Percentiles rank a stretch among this genome's conserved stretches.
These are phyloP conservation scores for Periophthalmus modestus DNA, from an alignment of 2,113 vertebrate genomes.

Conservation along the genomic window DNA sequence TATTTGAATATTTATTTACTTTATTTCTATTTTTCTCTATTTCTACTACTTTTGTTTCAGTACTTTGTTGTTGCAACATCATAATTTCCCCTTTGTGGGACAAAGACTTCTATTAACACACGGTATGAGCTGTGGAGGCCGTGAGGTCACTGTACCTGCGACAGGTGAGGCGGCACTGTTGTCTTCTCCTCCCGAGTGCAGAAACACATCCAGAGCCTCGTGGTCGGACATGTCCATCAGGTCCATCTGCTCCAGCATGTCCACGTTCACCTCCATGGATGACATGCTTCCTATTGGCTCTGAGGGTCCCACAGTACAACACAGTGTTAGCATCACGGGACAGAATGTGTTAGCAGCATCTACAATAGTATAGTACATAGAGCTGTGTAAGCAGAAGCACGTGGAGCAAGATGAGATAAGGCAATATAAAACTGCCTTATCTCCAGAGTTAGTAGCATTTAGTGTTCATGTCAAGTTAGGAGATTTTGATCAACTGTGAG, in stretches of 20 bases:
- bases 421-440: conserved; percentile 8
- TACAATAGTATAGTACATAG: conserved; percentile 47
- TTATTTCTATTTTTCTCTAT: no score
- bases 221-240: conserved; percentile 97
- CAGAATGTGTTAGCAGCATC: conserved; percentile 33
- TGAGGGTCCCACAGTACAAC: conserved; percentile 58
- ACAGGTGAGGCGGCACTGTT: conserved; percentile 81
- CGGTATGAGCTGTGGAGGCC: not conserved
- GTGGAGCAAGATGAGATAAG: conserved; percentile 29
- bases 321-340: conserved; percentile 4
- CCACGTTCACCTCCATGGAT: conserved; percentile 98
- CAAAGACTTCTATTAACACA: not conserved
- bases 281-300: conserved; percentile 98
- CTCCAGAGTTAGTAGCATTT: conserved; percentile 6
- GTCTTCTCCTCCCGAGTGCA: conserved; percentile 92
- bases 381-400: conserved; percentile 30
- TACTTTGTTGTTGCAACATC: no score
- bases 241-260: conserved; percentile 98
- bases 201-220: conserved; percentile 93
- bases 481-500: not conserved
- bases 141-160: conserved; percentile 74
- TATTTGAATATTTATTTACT: no score
- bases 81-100: no score
- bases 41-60: no score
- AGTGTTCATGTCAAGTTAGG: not conserved